Evolutionary conservation across 2,113 vertebrate genomes (phyloP), one percentile per base, ranked within the genome.

Genomic region (Rhabdomys dilectus): DNA sequence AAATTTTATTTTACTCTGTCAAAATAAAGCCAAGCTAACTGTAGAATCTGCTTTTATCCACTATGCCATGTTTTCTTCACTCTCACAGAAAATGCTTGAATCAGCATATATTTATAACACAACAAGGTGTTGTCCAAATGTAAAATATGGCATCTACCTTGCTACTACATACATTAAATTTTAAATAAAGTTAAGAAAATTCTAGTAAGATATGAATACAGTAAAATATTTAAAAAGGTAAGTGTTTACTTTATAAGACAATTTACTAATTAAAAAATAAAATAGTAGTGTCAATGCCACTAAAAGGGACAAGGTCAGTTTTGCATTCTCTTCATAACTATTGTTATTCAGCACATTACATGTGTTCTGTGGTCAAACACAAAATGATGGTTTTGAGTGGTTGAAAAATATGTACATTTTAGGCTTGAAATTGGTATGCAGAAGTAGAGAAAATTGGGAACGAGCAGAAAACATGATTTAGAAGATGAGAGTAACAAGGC

Each of bases 151-250:
- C 11, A 9, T 58, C 81, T 13, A 76, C 92, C n/a, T 94, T 51
- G 36, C 2, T 82, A 70, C 5, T 10, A 29, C 68, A 80, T 85
- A 76, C 85, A 91, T 19, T 21, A 45, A 82, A 42, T 42, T 48
- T 36, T 70, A 68, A 88, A 84, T 72, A 16, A 13, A 70, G 26
- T 56, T 76, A 73, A 85, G 80, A 0, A 91, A 75, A 84, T 93
- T 81, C 45, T 93, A 1, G 68, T 84, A 48, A 91, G 84, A 94
- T 91, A 86, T 85, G 4, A 45, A 75, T 60, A 70, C 78, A 78
- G 19, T 64, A 31, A 93, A 70, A 95, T 9, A 26, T 26, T 26
- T 48, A 17, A 68, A 17, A 7, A 42, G 51, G 64, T 4, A 73
- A 72, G 24, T n/a, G 31, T 36, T 89, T 39, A 5, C 6, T 5